Evolutionary conservation across 1,140 invertebrate genomes (phyloP), one percentile per base, ranked within the genome.

Genomic region (Conopomorpha cramerella): DNA sequence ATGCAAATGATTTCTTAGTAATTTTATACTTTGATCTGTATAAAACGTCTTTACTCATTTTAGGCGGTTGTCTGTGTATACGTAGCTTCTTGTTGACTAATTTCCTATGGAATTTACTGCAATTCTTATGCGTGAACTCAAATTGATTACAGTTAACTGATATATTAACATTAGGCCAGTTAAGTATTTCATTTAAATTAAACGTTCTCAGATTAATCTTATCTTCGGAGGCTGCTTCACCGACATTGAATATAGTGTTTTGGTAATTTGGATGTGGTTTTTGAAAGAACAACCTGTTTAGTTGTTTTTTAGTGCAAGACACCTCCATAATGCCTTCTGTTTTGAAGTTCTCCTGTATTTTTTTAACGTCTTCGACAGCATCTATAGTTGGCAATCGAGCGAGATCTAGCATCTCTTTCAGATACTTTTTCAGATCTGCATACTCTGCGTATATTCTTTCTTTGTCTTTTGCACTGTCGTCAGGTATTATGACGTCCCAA

Each of bases 401-500:
- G 0, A 29, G 23, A 15, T 57, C 39, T 2, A 70, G 27, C 11
- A 48, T 53, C 2, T 8, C 18, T 3, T 39, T 41, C 6, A 73
- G 35, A 50, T 64, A 64, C 6, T 35, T 19, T 30, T 55, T 70
- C 4, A 72, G 25, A 27, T 42, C 41, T 3, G 36, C 25, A 45
- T 66, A 61, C 57, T 30, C 2, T 67, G 32, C 14, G 60, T 41
- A 13, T 42, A 42, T 13, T 51, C 32, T 2, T 55, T n/a, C 31
- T 6, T 28, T 31, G 1, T 35, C 36, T 6, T 30, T 30, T n/a
- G 52, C 37, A 13, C 50, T 45, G 0, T 27, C 36, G 0, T 40
- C 16, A 3, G 35, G 39, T 19, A 70, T 66, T 29, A 74, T 61
- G 15, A 55, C 51, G 11, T 70, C 63, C 70, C 70, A 74, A 15